Conservation (phyloP, 2,113 vertebrate species). For the Saguinus imperator region DNA sequence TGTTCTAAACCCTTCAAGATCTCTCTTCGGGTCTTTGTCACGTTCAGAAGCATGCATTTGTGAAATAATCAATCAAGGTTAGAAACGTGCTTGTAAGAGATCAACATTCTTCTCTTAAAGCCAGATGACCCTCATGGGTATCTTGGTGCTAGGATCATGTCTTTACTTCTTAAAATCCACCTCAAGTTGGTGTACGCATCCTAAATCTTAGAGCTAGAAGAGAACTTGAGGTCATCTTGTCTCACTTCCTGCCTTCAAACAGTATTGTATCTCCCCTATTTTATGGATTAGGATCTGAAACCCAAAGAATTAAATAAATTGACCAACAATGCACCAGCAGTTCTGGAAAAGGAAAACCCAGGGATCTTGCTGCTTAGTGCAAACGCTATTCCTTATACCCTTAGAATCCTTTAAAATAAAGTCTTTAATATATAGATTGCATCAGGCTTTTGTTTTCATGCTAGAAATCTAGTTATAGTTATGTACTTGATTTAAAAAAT, state of each 20-base stretch:
- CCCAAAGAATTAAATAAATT: neutral
- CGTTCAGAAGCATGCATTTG: slow-evolving; percentile 39
- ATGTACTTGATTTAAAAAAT: neutral
- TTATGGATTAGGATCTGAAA: neutral
- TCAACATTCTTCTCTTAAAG: slow-evolving; percentile 50
- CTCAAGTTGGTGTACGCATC: slow-evolving; percentile 8
- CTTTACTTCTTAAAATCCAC: slow-evolving; percentile 54
- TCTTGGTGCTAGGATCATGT: slow-evolving; percentile 30
- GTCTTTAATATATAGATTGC: neutral
- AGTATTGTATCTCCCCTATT: neutral
- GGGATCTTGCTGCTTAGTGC: slow-evolving; percentile 16
- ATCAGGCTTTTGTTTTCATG: slow-evolving; percentile 29
- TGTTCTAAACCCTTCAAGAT: slow-evolving; percentile 20
- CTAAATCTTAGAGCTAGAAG: slow-evolving; percentile 34
- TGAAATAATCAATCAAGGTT: neutral
- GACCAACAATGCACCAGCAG: neutral
- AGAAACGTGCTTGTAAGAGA: neutral
- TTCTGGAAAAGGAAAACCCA: neutral
- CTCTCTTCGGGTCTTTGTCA: slow-evolving; percentile 38
- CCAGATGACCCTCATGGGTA: neutral
- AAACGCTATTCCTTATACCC: neutral
- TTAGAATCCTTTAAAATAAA: slow-evolving; percentile 22
- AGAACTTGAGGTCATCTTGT: slow-evolving; percentile 25
- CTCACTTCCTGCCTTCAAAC: slow-evolving; percentile 13
- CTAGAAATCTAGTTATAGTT: slow-evolving; percentile 43